Conservation (phyloP, 1,140 invertebrate genomes). For the Drosophila sp. region DNA sequence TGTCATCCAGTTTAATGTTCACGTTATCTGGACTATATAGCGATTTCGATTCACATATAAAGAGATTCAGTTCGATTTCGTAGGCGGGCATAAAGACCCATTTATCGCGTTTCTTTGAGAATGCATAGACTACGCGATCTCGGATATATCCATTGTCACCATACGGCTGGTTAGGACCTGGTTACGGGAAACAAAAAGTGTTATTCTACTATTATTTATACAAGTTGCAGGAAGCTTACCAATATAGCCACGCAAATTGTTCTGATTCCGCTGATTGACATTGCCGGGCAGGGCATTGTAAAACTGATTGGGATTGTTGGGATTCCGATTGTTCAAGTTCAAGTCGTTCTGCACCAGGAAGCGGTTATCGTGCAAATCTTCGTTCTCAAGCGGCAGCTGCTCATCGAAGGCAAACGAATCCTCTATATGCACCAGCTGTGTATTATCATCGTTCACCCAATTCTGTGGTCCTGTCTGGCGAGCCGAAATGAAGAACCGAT, state of each 20-base stretch:
- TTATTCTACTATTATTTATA: background rate
- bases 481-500: slow-evolving; percentile 93
- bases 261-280: slow-evolving; percentile 73
- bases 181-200: too few relatives aligned
- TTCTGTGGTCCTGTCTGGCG: slow-evolving; percentile 88
- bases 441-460: slow-evolving; percentile 94
- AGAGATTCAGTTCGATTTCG: slow-evolving; percentile 90
- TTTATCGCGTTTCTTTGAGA: slow-evolving; percentile 87
- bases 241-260: slow-evolving; percentile 71
- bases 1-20: slow-evolving; percentile 86
- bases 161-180: slow-evolving; percentile 68
- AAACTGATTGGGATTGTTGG: slow-evolving; percentile 69
- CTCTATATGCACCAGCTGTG: slow-evolving; percentile 90
- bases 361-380: slow-evolving; percentile 78
- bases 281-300: slow-evolving; percentile 83
- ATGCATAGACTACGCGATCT: slow-evolving; percentile 87
- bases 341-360: slow-evolving; percentile 71
- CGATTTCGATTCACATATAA: slow-evolving; percentile 94
- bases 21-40: slow-evolving; percentile 87
- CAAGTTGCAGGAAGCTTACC: slow-evolving; percentile 31
- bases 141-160: slow-evolving; percentile 67
- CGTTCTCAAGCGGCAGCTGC: slow-evolving; percentile 64
- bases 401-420: slow-evolving; percentile 89
- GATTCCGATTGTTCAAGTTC: slow-evolving; percentile 65
- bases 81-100: slow-evolving; percentile 93